A percentile compares a stretch with the other conserved stretches of the same genome.
Conservation (phyloP, 2,113 vertebrate genomes). For the Stegostoma tigrinum region DNA sequence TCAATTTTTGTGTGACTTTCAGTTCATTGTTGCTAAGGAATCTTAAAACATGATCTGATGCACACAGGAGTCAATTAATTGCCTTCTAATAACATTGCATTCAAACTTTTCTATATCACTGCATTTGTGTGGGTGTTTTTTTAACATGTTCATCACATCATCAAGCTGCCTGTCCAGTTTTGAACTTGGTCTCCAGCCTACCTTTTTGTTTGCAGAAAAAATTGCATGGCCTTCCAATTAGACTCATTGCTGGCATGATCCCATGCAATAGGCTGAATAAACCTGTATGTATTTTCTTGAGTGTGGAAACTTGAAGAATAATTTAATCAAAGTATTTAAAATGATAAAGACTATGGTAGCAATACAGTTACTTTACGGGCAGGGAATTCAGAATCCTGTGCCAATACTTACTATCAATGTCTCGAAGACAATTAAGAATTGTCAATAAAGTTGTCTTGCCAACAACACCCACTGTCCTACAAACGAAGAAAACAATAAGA, state of each 20-base stretch:
- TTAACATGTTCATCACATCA: neutral
- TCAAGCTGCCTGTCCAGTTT: too few relatives aligned
- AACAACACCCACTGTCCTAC: too few relatives aligned
- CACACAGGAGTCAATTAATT: neutral
- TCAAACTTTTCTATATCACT: neutral
- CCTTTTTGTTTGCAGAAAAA: too few relatives aligned
- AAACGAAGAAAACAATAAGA: too few relatives aligned
- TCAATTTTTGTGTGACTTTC: neutral
- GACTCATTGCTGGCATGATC: neutral
- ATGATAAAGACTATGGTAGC: neutral
- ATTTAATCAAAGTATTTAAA: neutral
- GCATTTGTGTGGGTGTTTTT: neutral
- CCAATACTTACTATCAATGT: too few relatives aligned
- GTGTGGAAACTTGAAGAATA: neutral
- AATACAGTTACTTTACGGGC: too few relatives aligned
- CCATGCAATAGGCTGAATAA: neutral
- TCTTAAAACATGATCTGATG: neutral
- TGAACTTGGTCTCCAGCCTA: neutral
- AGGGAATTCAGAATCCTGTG: too few relatives aligned
- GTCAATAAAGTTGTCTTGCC: too few relatives aligned
- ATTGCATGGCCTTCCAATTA: neutral
- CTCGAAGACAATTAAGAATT: too few relatives aligned
- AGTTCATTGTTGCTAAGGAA: neutral
- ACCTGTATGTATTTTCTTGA: neutral
- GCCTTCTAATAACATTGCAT: neutral